A percentile compares a stretch with the other conserved stretches of the same genome.
phyloP scores from a whole-genome alignment of 23 tunicate genomes.

The Botrylloides violaceus region DNA sequence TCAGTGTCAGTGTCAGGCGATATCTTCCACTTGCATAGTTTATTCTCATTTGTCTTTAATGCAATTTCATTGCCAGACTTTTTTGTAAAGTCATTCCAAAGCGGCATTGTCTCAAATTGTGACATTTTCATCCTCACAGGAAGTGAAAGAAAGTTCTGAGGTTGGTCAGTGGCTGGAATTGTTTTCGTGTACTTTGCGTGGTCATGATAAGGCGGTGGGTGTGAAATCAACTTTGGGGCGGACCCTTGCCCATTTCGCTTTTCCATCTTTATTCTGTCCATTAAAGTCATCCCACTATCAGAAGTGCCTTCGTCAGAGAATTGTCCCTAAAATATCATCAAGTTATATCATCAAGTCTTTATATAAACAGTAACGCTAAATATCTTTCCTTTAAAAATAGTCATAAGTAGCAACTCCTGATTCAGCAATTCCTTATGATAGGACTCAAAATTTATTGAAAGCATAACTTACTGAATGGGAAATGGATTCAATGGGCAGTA shows the following conservation, averaged over 20 bases:
- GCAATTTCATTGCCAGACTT: neutral
- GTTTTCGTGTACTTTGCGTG: constrained; percentile 5
- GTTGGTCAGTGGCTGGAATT: neutral
- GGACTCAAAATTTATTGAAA: too few species aligned
- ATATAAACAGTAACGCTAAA: too few species aligned
- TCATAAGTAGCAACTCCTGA: too few species aligned
- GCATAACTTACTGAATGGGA: neutral
- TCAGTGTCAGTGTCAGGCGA: too few species aligned
- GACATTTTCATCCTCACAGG: neutral
- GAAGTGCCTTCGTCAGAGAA: neutral
- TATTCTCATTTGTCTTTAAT: neutral
- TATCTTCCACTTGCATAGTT: neutral
- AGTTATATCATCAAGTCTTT: too few species aligned
- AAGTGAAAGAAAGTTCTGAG: neutral
- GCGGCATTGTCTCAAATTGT: neutral
- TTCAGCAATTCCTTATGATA: too few species aligned
- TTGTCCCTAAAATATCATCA: neutral
- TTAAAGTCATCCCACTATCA: neutral
- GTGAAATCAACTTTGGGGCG: neutral
- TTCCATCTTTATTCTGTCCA: constrained; percentile 21
- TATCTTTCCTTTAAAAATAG: too few species aligned
- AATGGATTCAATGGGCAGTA: neutral
- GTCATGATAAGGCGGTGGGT: neutral
- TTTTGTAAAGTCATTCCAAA: neutral
- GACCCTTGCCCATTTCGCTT: neutral